Evolutionary conservation across 2,113 vertebrate species (phyloP).

Genomic region (Platanista minor): DNA sequence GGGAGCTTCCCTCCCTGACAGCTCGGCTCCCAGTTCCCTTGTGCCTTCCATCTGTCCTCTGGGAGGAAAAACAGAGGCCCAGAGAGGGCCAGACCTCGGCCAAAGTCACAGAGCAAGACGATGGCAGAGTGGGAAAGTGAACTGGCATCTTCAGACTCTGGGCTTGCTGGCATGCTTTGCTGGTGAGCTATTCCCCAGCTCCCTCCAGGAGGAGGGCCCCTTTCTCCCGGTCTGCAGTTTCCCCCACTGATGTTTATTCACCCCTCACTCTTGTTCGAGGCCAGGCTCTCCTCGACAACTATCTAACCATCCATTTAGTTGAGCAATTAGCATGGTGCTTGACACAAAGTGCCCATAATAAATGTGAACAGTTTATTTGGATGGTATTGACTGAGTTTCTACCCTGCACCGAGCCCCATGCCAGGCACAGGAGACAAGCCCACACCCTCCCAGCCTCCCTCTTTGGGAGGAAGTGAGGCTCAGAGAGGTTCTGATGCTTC

Average conservation of each 20-base stretch:
- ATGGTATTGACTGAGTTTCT: neutral
- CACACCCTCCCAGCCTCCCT: neutral
- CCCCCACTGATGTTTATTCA: no score
- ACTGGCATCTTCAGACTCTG: neutral
- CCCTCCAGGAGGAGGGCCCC: neutral
- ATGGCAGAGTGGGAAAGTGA: neutral
- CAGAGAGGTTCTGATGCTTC: neutral
- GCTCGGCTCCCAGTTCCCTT: neutral
- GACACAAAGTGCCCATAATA: neutral
- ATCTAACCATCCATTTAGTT: neutral
- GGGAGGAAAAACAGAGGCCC: neutral
- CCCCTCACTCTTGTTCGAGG: neutral
- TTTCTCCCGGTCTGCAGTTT: no score
- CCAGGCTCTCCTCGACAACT: neutral
- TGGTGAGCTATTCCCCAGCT: neutral
- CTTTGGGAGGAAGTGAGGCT: neutral
- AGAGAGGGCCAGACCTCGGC: neutral
- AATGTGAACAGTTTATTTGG: neutral
- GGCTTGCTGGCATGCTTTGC: neutral
- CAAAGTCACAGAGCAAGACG: neutral
- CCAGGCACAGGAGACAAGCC: neutral
- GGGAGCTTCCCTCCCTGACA: neutral
- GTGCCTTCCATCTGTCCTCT: neutral
- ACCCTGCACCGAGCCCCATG: neutral
- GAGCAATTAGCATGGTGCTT: neutral